phyloP scores from a whole-genome alignment of 2,888 invertebrate genomes.

The Octodonta nipae region DNA sequence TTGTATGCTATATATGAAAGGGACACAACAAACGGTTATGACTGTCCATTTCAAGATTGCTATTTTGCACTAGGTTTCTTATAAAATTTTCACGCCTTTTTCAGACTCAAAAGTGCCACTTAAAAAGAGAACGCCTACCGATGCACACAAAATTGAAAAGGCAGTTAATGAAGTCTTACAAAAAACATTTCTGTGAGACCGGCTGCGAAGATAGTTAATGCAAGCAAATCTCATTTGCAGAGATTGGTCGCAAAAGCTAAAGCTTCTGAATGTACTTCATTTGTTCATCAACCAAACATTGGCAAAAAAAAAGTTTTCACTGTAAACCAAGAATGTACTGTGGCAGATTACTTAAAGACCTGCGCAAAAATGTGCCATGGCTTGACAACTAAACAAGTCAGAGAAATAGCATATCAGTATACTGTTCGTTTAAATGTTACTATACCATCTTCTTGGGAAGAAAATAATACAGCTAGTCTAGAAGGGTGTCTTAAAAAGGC shows the following conservation, averaged over 20 bases:
- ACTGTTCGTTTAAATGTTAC: background rate
- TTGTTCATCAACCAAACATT: conserved; percentile 1
- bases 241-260: conserved; percentile 1
- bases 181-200: conserved; percentile 1
- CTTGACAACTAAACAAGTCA: conserved; percentile 2
- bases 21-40: background rate
- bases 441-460: conserved; percentile 1
- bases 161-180: background rate
- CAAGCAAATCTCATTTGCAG: background rate
- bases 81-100: too few species aligned
- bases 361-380: conserved; percentile 3
- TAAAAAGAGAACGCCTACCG: conserved; percentile 1
- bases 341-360: conserved; percentile 2
- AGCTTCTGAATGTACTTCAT: background rate
- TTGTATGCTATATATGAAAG: background rate
- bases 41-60: background rate
- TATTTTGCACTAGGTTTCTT: too few species aligned
- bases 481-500: background rate
- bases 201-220: background rate
- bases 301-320: background rate
- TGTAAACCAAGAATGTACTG: background rate
- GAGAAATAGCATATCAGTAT: conserved; percentile 3
- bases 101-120: background rate
- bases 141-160: conserved; percentile 1
- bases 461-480: conserved; percentile 1